Evolutionary conservation across 2,113 vertebrate genomes (phyloP).

Genomic region (Opisthocomus hoazin): DNA sequence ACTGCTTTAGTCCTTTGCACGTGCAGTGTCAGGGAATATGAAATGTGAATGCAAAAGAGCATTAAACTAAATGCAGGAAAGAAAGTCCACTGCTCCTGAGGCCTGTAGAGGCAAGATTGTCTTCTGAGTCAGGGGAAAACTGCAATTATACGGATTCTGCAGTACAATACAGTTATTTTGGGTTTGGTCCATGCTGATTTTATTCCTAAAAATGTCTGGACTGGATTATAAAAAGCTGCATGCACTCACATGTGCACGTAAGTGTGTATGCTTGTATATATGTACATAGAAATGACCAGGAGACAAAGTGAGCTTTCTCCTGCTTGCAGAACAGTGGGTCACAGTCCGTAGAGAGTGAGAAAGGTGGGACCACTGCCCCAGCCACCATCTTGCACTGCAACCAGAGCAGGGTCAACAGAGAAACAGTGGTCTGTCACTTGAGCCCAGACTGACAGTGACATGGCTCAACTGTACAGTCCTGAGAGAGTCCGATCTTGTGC

Average conservation of each 20-base stretch:
- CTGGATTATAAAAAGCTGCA: background rate
- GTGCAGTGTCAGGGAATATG: fast-evolving
- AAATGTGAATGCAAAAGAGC: background rate
- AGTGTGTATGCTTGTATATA: background rate
- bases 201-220: background rate
- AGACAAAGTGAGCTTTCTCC: background rate
- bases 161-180: background rate
- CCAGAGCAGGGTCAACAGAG: background rate
- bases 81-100: background rate
- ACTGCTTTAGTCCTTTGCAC: background rate
- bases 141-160: background rate
- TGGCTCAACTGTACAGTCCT: background rate
- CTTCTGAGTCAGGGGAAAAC: background rate
- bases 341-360: background rate
- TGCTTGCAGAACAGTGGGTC: background rate
- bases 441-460: background rate
- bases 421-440: background rate
- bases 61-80: background rate
- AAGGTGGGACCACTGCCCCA: background rate
- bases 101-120: background rate
- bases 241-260: background rate
- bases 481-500: fast-evolving
- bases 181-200: background rate
- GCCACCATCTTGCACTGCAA: background rate
- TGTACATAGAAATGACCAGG: background rate